Evolutionary conservation across 1,140 invertebrate species (phyloP).

Genomic region (Babylonia areolata): DNA sequence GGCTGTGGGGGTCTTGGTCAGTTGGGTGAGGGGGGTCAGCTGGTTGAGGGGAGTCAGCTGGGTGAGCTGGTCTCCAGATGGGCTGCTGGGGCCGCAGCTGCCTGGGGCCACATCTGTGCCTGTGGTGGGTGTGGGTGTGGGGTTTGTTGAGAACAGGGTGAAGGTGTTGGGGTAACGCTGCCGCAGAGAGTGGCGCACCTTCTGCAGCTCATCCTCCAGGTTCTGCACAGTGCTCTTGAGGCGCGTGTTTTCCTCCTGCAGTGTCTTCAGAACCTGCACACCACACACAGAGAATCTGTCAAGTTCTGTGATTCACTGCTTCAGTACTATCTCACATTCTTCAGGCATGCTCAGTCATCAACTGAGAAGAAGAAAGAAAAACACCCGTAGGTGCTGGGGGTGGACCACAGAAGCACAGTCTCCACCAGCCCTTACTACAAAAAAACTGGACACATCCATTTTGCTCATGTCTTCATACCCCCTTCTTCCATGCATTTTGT

Average conservation of each 20-base stretch:
- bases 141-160: background rate
- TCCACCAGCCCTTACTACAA: too few species aligned
- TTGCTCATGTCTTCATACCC: too few species aligned
- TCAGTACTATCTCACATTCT: too few species aligned
- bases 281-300: too few species aligned
- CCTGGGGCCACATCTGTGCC: background rate
- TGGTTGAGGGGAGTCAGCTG: background rate
- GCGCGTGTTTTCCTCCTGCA: constrained; percentile 49
- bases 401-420: too few species aligned
- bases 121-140: background rate
- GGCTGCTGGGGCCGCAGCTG: background rate
- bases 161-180: background rate
- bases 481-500: too few species aligned
- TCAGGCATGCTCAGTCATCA: too few species aligned
- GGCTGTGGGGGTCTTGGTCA: background rate
- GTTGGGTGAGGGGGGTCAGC: background rate
- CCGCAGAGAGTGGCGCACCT: background rate
- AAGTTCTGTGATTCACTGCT: too few species aligned
- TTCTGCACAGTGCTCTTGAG: constrained; percentile 39
- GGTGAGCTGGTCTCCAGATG: background rate
- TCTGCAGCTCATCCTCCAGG: constrained; percentile 46
- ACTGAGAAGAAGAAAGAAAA: too few species aligned
- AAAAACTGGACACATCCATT: too few species aligned
- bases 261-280: constrained; percentile 40
- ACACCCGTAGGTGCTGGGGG: too few species aligned